Percentiles rank a stretch among this genome's conserved stretches.
Evolutionary conservation across 92 coral and sea anemone species (phyloP).

Genomic region (Umimayanthus chanpuru): DNA sequence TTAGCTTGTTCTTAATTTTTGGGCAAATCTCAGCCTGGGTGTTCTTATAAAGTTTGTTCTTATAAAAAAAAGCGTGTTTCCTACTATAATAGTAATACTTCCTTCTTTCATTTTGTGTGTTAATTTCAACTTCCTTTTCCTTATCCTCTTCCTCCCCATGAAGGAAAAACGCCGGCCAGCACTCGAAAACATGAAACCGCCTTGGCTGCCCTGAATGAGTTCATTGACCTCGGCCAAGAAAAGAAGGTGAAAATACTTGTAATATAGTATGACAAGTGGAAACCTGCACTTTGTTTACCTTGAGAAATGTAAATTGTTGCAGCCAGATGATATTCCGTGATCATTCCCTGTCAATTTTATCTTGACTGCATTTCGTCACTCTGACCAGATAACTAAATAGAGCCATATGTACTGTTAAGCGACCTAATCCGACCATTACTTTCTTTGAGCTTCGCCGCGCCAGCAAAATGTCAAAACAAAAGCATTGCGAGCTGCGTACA

Average conservation of each 20-base stretch:
- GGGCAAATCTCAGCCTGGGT: no score
- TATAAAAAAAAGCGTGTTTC: no score
- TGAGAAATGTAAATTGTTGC: slow-evolving; percentile 25
- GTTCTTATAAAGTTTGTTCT: no score
- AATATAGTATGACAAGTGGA: slow-evolving; percentile 1
- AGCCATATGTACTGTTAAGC: slow-evolving; percentile 26
- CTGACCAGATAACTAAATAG: slow-evolving; percentile 21
- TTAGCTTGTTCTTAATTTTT: no score
- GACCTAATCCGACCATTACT: slow-evolving; percentile 2
- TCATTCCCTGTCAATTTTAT: slow-evolving; percentile 30
- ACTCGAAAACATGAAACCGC: no score
- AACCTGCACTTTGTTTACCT: slow-evolving; percentile 16
- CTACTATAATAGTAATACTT: no score
- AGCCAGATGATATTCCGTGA: slow-evolving; percentile 11
- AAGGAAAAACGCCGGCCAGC: no score
- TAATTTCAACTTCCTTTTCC: no score
- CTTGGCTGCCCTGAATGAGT: background rate
- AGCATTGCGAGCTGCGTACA: slow-evolving; percentile 5
- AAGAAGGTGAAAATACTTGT: background rate
- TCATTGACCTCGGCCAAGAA: background rate
- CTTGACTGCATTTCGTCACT: slow-evolving; percentile 39
- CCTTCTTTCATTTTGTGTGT: no score
- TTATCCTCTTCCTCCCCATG: no score
- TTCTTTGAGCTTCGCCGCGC: slow-evolving; percentile 26
- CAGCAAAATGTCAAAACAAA: slow-evolving; percentile 29